Evolutionary conservation across 2,797 vertebrate species (phyloP), one percentile per base, ranked within the genome.

Genomic region (Poecilia wingei): DNA sequence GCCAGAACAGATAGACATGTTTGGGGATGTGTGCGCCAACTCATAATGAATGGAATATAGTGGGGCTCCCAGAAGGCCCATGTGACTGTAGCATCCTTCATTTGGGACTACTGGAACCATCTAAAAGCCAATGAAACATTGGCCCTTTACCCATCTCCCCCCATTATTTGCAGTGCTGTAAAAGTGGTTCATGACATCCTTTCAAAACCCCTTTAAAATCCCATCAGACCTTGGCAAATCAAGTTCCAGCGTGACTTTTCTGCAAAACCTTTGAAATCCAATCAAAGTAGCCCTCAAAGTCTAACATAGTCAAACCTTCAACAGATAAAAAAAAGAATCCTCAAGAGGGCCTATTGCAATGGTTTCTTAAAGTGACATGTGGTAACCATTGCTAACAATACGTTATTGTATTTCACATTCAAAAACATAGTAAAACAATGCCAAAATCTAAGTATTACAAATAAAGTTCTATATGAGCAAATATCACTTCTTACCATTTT

Each of bases 11-110:
- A 75, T 43, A 78, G 8, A 36, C 55, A n/a, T 82, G 71, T 77
- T 75, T 57, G 74, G 33, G 61, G 49, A 77, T n/a, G 76, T 81
- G 57, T 80, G 12, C 84, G 64, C 66, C 51, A 83, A 76, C 20
- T 8, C 28, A 25, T 73, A 53, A 53, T 76, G 53, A 75, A 53
- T 36, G 6, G n/a, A 77, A 74, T 47, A 78, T n/a, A 82, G 39
- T 43, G 9, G 73, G 74, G 77, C 25, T 39, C 33, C 43, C 49
- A 10, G 9, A 76, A 69, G n/a, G 53, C 31, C 46, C 33, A 36
- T 31, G 6, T 61, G 47, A 20, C 25, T 66, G 22, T 16, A 25
- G 13, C 12, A 71, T 31, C 69, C 31, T 49, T 59, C 6, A 13
- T 69, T 31, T 61, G 61, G 8, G 57, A 74, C 46, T 13, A 39